Percentiles rank a stretch among this genome's conserved stretches.
phyloP scores from a whole-genome alignment of 2,113 vertebrate genomes.

The Malurus melanocephalus region DNA sequence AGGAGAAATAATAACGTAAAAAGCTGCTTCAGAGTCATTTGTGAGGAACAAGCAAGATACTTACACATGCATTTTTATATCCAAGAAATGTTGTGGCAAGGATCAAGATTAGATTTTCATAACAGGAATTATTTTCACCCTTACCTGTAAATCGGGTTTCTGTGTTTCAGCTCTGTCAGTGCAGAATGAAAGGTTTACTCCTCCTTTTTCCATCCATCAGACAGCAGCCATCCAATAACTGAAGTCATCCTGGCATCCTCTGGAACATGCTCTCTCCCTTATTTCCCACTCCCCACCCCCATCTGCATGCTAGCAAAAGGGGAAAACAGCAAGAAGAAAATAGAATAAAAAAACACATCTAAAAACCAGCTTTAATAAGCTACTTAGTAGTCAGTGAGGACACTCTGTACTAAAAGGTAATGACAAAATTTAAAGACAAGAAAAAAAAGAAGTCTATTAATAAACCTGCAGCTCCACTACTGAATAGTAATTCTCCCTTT shows the following conservation, averaged over 20 bases:
- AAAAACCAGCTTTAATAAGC: constrained; percentile 27
- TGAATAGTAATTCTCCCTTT: constrained; percentile 17
- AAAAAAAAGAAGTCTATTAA: not conserved
- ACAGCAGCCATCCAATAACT: constrained; percentile 72
- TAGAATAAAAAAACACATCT: constrained; percentile 28
- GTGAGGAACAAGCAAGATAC: constrained; percentile 34
- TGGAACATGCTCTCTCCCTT: constrained; percentile 63
- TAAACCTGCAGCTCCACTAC: constrained; percentile 8
- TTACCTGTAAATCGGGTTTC: constrained; percentile 73
- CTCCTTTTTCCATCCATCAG: constrained; percentile 66
- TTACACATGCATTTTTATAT: constrained; percentile 9
- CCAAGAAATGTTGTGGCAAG: not conserved
- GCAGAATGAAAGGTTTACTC: constrained; percentile 68
- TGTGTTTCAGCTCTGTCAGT: constrained; percentile 65
- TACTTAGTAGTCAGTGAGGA: constrained; percentile 19
- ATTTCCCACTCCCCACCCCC: constrained; percentile 66
- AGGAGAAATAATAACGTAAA: constrained; percentile 44
- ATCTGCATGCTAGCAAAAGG: constrained; percentile 52
- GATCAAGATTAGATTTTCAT: constrained; percentile 12
- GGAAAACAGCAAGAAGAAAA: constrained; percentile 31
- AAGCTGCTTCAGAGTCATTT: constrained; percentile 39
- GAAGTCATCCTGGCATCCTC: constrained; percentile 71
- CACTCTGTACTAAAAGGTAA: not conserved
- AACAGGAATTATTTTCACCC: not conserved
- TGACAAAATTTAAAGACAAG: not conserved